A percentile compares a stretch with the other conserved stretches of the same genome.
phyloP scores from a whole-genome alignment of 2,113 vertebrate genomes.

The Cephalopterus ornatus region DNA sequence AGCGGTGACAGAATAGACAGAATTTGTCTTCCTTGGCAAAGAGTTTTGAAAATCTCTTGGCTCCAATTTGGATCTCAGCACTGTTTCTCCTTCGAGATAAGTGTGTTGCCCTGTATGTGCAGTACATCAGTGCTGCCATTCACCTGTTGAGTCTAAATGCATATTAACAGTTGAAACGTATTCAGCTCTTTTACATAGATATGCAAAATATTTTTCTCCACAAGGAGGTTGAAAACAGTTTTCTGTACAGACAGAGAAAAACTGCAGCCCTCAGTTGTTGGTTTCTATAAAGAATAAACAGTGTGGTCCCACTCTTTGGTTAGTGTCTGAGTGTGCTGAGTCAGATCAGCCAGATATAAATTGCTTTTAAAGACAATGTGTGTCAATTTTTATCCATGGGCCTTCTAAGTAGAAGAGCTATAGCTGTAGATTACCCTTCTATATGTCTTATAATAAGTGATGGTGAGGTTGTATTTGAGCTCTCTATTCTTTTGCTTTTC shows the following conservation, averaged over 20 bases:
- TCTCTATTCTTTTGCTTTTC: not conserved
- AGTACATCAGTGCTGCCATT: not conserved
- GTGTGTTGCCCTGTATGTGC: not conserved
- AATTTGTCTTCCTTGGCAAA: not conserved
- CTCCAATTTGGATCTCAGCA: not conserved
- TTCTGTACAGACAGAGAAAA: not conserved
- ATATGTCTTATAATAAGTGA: not conserved
- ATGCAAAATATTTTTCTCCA: not conserved
- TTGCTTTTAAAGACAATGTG: not conserved
- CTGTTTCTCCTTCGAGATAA: not conserved
- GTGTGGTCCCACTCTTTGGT: accelerated
- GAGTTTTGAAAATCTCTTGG: not conserved
- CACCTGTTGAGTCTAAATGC: not conserved
- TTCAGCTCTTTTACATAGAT: not conserved
- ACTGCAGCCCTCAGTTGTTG: accelerated
- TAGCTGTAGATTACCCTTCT: not conserved
- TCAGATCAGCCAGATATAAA: not conserved
- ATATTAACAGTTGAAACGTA: not conserved
- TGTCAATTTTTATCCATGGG: not conserved
- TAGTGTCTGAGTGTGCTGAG: not conserved
- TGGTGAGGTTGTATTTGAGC: not conserved
- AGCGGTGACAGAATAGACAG: not conserved
- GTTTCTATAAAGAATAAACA: not conserved
- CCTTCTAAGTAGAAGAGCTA: not conserved
- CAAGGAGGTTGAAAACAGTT: not conserved